phyloP scores from a whole-genome alignment of 2,888 invertebrate genomes.

The Xestia xanthographa region DNA sequence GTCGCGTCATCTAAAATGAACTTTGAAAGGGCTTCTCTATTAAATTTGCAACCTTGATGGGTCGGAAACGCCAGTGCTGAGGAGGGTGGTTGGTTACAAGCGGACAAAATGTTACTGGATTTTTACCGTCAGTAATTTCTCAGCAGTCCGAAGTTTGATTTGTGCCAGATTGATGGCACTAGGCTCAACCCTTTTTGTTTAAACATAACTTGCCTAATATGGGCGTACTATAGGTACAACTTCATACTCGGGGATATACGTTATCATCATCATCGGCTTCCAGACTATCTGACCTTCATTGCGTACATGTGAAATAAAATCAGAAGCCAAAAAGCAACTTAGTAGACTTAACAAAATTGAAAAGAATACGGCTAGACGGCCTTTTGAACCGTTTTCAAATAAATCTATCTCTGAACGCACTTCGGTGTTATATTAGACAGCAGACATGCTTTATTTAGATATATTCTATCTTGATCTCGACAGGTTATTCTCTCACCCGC shows the following conservation, averaged over 20 bases:
- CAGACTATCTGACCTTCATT: background rate
- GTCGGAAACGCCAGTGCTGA: no score
- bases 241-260: no score
- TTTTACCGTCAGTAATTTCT: background rate
- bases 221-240: no score
- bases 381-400: background rate
- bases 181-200: no score
- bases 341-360: background rate
- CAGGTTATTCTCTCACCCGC: background rate
- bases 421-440: constrained; percentile 18
- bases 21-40: background rate
- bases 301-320: background rate
- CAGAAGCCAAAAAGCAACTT: background rate
- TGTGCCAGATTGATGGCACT: no score
- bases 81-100: no score
- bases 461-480: background rate
- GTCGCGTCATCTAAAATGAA: background rate
- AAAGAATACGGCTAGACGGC: background rate
- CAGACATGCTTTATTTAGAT: constrained; percentile 32
- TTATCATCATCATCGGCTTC: no score
- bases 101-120: background rate
- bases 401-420: constrained; percentile 24
- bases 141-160: background rate
- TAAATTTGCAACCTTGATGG: no score
- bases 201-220: no score